Evolutionary conservation across 2,888 invertebrate species (phyloP).

Genomic region (Octonoba sinensis): DNA sequence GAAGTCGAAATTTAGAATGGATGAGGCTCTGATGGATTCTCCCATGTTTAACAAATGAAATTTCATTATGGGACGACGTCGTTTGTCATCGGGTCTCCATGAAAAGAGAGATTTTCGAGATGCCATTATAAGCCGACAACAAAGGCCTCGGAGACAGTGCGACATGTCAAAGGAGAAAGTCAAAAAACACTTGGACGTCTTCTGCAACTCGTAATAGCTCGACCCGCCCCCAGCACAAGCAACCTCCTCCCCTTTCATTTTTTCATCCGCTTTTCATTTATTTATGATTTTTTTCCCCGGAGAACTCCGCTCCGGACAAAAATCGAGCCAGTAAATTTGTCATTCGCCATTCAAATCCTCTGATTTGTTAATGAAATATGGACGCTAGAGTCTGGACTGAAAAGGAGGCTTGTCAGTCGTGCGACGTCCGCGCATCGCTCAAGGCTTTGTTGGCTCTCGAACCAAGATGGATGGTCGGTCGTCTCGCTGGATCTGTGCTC

Average conservation of each 20-base stretch:
- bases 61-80: constrained; percentile 53
- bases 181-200: constrained; percentile 52
- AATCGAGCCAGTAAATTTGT: constrained; percentile 58
- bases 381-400: constrained; percentile 46
- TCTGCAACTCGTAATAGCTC: constrained; percentile 49
- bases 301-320: constrained; percentile 18
- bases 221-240: constrained; percentile 2
- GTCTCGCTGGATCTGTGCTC: constrained; percentile 45
- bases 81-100: constrained; percentile 55
- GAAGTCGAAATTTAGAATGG: constrained; percentile 27
- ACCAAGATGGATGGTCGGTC: constrained; percentile 54
- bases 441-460: constrained; percentile 57
- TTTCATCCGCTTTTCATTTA: constrained; percentile 11
- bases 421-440: constrained; percentile 48
- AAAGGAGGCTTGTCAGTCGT: constrained; percentile 48
- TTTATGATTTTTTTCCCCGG: constrained; percentile 7
- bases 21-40: constrained; percentile 34
- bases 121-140: neutral
- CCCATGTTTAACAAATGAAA: constrained; percentile 55
- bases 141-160: constrained; percentile 20
- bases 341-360: constrained; percentile 63
- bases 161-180: constrained; percentile 49
- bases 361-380: constrained; percentile 65
- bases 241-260: neutral
- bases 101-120: constrained; percentile 32